These are phyloP conservation scores for Pantherophis guttatus DNA, from an alignment of 2,113 vertebrate genomes.

Conservation along the genomic window DNA sequence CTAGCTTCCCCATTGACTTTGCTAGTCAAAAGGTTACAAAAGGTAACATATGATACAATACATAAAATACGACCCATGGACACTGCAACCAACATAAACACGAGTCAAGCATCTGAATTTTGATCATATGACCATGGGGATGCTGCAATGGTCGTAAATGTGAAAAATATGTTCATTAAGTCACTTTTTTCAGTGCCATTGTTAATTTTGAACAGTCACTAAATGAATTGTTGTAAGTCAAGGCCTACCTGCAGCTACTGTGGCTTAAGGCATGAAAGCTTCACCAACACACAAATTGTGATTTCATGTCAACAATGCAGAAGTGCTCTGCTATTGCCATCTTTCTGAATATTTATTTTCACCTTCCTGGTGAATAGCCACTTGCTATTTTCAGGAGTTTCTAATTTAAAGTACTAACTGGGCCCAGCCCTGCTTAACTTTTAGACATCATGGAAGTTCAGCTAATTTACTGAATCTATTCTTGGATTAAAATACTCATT, in stretches of 20 bases:
- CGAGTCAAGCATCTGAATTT: neutral
- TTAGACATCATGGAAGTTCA: neutral
- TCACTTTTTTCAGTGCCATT: neutral
- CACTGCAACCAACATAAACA: no score
- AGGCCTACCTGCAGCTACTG: neutral
- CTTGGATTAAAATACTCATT: neutral
- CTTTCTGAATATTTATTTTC: neutral
- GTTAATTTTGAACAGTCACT: neutral
- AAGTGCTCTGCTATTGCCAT: neutral
- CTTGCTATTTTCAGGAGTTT: neutral
- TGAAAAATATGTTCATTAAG: no score
- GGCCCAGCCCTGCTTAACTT: neutral
- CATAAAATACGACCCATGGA: neutral
- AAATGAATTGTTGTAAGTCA: neutral
- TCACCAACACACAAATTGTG: neutral
- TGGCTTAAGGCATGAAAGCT: neutral
- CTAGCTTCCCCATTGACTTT: neutral
- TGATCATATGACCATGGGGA: neutral
- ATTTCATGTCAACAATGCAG: neutral
- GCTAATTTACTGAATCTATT: neutral
- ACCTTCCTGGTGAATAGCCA: neutral
- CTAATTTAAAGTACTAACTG: neutral
- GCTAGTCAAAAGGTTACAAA: neutral
- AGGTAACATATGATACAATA: neutral
- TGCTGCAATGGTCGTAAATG: neutral